These are phyloP conservation scores for Sylvicapra grimmia DNA, from an alignment of 2,113 vertebrate genomes.

Conservation along the genomic window DNA sequence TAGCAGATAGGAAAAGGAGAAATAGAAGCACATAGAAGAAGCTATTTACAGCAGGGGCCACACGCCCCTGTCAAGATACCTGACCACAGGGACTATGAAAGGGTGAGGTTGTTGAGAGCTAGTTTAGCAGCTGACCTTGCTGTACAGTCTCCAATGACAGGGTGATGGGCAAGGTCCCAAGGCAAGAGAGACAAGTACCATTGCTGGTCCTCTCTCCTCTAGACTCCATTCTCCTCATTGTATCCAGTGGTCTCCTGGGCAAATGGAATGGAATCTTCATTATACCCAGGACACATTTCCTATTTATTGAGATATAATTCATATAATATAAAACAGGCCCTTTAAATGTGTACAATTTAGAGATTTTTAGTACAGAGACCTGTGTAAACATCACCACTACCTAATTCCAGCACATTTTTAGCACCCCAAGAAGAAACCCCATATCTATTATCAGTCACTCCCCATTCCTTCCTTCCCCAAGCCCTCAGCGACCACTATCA, in stretches of 20 bases:
- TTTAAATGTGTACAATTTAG: neutral
- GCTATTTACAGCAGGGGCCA: neutral
- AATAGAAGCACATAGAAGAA: neutral
- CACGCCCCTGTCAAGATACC: neutral
- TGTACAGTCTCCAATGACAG: neutral
- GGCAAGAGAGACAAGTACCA: neutral
- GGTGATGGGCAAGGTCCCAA: neutral
- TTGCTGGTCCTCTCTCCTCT: neutral
- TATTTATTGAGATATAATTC: neutral
- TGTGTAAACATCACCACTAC: neutral
- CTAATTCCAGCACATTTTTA: neutral
- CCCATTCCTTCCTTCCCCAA: neutral
- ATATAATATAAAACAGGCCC: neutral
- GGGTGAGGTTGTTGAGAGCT: neutral
- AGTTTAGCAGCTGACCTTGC: neutral
- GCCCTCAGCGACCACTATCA: neutral
- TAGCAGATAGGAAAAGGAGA: neutral
- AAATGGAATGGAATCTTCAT: neutral
- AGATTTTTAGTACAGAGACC: neutral
- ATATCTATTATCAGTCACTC: neutral
- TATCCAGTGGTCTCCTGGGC: neutral
- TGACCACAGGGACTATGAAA: neutral
- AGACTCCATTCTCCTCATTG: neutral
- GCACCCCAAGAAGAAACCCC: neutral
- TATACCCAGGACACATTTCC: neutral